Base-by-base conservation (phyloP, 2,888 invertebrate genomes). In the Meteorus cinctellus region DNA sequence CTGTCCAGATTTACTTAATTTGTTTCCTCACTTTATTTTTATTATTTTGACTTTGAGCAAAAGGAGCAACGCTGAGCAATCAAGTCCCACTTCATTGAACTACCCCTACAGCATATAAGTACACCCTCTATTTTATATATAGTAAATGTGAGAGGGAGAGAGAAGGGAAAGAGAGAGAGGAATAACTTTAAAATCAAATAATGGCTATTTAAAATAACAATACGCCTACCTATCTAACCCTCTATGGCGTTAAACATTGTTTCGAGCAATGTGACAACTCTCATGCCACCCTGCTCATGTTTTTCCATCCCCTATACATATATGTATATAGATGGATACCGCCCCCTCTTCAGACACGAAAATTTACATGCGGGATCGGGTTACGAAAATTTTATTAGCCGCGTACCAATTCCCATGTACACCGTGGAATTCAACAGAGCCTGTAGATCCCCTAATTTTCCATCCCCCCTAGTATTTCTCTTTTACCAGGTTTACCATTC, bases 121-220 rank as follows among this genome's bases (percentile, higher is more conserved):
- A 48, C 48, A 48, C 48, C 48, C 48, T 48, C 16, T 5, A n/a
- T 14, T 48, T 5, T 48, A 48, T 48, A 48, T 16, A n/a, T 48
- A 6, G 19, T 55, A 6, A 2, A 10, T 55, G 55, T 55, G 24
- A 5, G 2, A 55, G 4, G 12, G 12, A 41, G 41, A 2, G 41
- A 41, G 41, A 41, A 41, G 12, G 5, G 10, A 19, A 8, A 55
- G 19, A 55, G 31, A 59, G 24, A 31, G 45, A 34, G 16, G 45
- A 31, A 74, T 8, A 88, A 89, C 88, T 89, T 89, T 89, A 89
- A 89, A 89, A 89, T 89, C 89, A 84, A 89, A 89, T 89, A 88
- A 88, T 85, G 85, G 85, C 89, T 84, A 89, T 89, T 81, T 89
- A 89, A 89, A 89, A 89, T 89, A 89, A 89, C 89, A 89, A 89